Evolutionary conservation across 2,888 invertebrate species (phyloP).

Genomic region (Trileptium ribeirensis): DNA sequence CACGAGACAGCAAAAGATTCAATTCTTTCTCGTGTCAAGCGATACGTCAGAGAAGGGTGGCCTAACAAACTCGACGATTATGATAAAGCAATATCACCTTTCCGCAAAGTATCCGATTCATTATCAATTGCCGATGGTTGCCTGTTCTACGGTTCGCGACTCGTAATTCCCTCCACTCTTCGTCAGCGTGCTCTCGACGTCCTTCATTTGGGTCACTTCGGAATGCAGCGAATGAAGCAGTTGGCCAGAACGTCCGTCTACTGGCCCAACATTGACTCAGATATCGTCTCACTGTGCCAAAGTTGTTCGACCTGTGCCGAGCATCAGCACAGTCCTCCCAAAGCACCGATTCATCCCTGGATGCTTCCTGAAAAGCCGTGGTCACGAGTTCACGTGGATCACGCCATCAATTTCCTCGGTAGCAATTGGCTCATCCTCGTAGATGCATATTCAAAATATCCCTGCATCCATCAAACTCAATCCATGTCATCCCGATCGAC

Average conservation of each 20-base stretch:
- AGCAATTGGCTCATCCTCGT: conserved; percentile 1
- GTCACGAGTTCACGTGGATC: conserved; percentile 41
- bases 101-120: background rate
- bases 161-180: background rate
- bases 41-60: background rate
- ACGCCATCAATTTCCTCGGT: conserved; percentile 37
- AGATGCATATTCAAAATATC: background rate
- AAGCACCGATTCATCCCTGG: conserved; percentile 41
- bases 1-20: conserved; percentile 3
- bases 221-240: background rate
- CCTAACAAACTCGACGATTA: background rate
- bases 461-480: conserved; percentile 11
- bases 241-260: background rate
- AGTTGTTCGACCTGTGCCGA: background rate
- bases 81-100: background rate
- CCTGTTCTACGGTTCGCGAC: conserved; percentile 20
- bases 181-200: background rate
- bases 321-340: conserved; percentile 3
- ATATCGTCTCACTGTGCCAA: conserved; percentile 1
- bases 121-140: conserved; percentile 32
- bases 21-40: background rate
- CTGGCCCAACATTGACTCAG: conserved; percentile 17
- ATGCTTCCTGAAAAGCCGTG: conserved; percentile 39
- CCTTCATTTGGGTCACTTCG: conserved; percentile 3
- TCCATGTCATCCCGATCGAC: conserved; percentile 27